A percentile compares a stretch with the other conserved stretches of the same genome.
phyloP scores from a whole-genome alignment of 2,797 vertebrate species.

The Chloroceryle inda region DNA sequence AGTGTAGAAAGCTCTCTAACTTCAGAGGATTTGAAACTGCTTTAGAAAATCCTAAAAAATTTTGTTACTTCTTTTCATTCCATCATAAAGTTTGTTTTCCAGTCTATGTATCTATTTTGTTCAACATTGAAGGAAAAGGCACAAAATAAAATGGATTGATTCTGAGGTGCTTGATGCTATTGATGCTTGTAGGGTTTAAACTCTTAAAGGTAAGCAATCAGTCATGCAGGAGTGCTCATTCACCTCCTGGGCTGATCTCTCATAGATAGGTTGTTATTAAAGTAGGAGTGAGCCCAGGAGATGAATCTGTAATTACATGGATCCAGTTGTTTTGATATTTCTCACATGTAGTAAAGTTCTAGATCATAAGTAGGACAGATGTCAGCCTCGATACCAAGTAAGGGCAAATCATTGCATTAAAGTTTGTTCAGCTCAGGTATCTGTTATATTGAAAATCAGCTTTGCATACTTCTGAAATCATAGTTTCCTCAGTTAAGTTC shows the following conservation, averaged over 20 bases:
- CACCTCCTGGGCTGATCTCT: not conserved
- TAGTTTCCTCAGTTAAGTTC: not conserved
- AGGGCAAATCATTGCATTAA: not conserved
- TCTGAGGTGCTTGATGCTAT: not conserved
- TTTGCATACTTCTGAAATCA: not conserved
- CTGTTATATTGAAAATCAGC: not conserved
- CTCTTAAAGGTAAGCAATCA: not conserved
- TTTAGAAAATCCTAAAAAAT: constrained; percentile 3
- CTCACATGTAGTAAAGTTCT: not conserved
- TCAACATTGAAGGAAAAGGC: not conserved
- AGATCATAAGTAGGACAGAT: not conserved
- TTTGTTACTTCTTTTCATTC: not conserved
- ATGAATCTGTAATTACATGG: not conserved
- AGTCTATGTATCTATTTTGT: not conserved
- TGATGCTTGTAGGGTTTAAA: not conserved
- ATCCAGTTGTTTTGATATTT: not conserved
- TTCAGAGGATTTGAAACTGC: not conserved
- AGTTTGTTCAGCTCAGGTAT: not conserved
- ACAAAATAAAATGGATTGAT: not conserved
- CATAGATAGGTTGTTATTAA: not conserved
- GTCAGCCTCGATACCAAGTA: not conserved
- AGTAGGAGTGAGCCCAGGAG: not conserved
- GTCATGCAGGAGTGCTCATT: not conserved
- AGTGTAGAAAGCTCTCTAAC: not conserved
- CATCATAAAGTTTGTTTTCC: not conserved